Percentiles rank a stretch among this genome's conserved stretches.
These are phyloP conservation scores for Actinostola sp. DNA, from an alignment of 92 coral and sea anemone genomes.

Conservation along the genomic window DNA sequence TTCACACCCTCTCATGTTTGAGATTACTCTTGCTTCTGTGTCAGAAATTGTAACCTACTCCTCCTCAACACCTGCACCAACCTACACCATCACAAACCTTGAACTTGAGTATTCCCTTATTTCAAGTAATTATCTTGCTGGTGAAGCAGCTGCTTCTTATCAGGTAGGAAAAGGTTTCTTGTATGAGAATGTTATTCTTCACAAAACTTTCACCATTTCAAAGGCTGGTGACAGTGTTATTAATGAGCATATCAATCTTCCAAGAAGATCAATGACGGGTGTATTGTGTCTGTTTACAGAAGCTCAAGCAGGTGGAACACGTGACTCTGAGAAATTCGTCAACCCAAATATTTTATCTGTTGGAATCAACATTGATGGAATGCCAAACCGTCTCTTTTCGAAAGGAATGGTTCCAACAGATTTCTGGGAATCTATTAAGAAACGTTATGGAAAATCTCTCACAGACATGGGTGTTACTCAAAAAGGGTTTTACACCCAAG, in stretches of 20 bases:
- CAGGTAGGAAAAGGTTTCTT: constrained; percentile 47
- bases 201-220: constrained; percentile 56
- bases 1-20: constrained; percentile 48
- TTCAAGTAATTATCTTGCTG: constrained; percentile 42
- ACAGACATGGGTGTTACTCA: too few species aligned
- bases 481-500: constrained; percentile 37
- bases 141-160: constrained; percentile 41
- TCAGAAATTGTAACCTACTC: constrained; percentile 43
- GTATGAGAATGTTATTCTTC: constrained; percentile 58
- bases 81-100: constrained; percentile 44
- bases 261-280: constrained; percentile 66
- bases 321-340: constrained; percentile 63
- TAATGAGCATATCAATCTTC: constrained; percentile 56
- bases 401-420: constrained; percentile 60
- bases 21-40: constrained; percentile 40
- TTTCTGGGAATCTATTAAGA: constrained; percentile 52
- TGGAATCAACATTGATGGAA: constrained; percentile 34
- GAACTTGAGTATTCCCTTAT: constrained; percentile 44
- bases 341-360: constrained; percentile 34
- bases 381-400: constrained; percentile 41
- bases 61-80: constrained; percentile 1
- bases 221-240: constrained; percentile 31
- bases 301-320: constrained; percentile 29
- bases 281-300: constrained; percentile 41
- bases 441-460: constrained; percentile 16